Conservation (phyloP, 2,113 vertebrate genomes). For the Pitta sordida region DNA sequence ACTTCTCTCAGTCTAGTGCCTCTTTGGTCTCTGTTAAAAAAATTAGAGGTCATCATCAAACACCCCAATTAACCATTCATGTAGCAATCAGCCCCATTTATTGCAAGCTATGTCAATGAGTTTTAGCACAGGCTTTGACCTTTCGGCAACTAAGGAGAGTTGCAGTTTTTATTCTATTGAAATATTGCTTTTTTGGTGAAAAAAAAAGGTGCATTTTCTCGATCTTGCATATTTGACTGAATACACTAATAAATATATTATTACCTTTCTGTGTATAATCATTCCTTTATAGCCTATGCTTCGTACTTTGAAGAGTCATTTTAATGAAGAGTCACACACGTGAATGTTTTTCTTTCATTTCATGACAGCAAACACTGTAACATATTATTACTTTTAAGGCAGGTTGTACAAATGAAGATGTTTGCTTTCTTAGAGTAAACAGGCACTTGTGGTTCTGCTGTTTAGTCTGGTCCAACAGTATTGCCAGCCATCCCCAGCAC, state of each 20-base stretch:
- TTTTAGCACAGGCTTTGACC: background rate
- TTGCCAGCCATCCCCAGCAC: background rate
- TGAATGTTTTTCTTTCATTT: background rate
- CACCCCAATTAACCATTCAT: background rate
- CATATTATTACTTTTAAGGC: background rate
- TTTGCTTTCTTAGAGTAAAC: constrained; percentile 28
- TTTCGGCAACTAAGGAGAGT: background rate
- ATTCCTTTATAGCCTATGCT: background rate
- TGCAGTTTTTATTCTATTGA: background rate
- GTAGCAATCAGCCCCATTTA: background rate
- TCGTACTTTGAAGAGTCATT: background rate
- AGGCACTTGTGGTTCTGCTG: constrained; percentile 4
- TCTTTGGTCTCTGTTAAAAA: background rate
- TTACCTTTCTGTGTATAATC: background rate
- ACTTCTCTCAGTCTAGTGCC: background rate
- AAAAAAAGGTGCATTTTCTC: background rate
- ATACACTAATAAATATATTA: background rate
- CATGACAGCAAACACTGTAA: background rate
- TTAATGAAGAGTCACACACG: background rate
- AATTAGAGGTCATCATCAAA: background rate
- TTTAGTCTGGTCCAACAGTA: constrained; percentile 4
- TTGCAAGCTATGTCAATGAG: background rate
- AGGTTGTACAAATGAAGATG: background rate
- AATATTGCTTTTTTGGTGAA: background rate
- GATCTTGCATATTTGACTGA: background rate